Conservation (phyloP, 2,797 vertebrate genomes). For the Poliocrania exsul region DNA sequence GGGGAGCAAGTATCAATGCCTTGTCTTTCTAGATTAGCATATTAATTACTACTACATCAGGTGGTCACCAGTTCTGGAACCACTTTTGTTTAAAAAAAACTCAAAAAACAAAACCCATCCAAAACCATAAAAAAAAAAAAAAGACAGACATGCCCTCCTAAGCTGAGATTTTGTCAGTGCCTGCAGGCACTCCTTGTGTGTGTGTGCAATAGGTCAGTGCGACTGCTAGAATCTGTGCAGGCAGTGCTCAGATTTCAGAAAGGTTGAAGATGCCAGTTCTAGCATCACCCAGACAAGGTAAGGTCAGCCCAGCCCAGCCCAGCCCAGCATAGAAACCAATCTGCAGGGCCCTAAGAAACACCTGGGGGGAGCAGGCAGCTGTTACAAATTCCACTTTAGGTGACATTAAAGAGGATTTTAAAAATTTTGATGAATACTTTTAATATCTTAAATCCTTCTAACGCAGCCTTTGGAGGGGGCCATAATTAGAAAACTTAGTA, state of each 20-base stretch:
- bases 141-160: accelerated
- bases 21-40: not conserved
- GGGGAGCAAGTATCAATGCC: not conserved
- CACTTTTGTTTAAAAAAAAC: not conserved
- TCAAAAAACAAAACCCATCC: not conserved
- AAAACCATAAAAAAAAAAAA: not conserved
- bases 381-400: not conserved
- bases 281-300: accelerated
- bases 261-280: not conserved
- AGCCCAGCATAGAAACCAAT: not conserved
- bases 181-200: accelerated
- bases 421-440: not conserved
- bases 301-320: not conserved
- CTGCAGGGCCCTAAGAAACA: not conserved
- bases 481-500: not conserved
- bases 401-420: not conserved
- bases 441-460: not conserved
- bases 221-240: not conserved
- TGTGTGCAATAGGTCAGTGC: not conserved
- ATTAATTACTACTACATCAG: not conserved
- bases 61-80: not conserved
- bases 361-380: not conserved
- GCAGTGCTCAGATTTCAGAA: not conserved
- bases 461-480: not conserved
- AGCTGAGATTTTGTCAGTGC: not conserved